Evolutionary conservation across 1,140 invertebrate genomes (phyloP).

Genomic region (Ceratosolen fusciceps): DNA sequence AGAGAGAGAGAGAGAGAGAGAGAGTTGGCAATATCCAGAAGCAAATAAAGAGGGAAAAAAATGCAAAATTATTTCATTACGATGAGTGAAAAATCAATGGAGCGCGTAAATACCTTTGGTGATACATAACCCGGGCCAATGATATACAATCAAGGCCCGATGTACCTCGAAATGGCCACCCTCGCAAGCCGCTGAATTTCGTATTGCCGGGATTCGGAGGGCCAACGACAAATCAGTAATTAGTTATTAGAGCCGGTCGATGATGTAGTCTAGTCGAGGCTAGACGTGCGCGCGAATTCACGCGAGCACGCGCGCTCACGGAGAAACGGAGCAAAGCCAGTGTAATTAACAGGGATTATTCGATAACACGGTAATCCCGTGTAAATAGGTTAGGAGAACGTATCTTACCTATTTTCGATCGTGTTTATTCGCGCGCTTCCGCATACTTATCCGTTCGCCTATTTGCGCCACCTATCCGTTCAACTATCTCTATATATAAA

Average conservation of each 20-base stretch:
- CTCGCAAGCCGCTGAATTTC: slow-evolving; percentile 11
- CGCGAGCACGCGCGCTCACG: not conserved
- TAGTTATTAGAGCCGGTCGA: slow-evolving; percentile 30
- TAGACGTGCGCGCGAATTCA: not conserved
- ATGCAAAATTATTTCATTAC: not conserved
- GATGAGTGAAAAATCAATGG: slow-evolving; percentile 35
- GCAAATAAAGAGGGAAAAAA: not conserved
- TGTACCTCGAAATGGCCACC: not conserved
- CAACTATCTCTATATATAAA: too few species aligned
- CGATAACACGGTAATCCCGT: slow-evolving; percentile 61
- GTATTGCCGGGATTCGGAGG: not conserved
- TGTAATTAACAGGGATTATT: slow-evolving; percentile 50
- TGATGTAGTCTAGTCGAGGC: not conserved
- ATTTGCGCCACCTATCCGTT: not conserved
- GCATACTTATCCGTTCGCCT: not conserved
- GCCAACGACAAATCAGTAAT: slow-evolving; percentile 22
- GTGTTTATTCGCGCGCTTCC: not conserved
- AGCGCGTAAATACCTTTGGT: not conserved
- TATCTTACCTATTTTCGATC: not conserved
- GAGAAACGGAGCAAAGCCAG: not conserved
- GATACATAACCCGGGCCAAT: not conserved
- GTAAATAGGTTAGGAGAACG: slow-evolving; percentile 56
- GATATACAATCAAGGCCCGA: not conserved
- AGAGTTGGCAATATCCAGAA: not conserved
- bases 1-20: too few species aligned